Conservation (phyloP, 1,140 invertebrate genomes). For the Drosophila rhopaloa region DNA sequence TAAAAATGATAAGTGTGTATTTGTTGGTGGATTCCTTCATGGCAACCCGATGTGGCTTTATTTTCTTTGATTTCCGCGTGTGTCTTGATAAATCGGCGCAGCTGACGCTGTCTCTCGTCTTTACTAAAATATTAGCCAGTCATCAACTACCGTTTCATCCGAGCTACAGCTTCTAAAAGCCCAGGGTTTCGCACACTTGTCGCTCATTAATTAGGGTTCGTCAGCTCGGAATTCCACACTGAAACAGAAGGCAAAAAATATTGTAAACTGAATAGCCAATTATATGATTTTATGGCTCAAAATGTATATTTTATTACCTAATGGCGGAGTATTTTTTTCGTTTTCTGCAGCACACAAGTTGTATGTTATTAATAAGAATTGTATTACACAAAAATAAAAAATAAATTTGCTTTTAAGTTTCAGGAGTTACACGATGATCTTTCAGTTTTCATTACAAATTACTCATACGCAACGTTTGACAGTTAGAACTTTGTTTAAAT, state of each 20-base stretch:
- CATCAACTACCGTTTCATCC: constrained; percentile 56
- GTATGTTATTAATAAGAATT: too few species aligned
- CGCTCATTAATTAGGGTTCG: constrained; percentile 76
- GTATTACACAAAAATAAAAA: too few species aligned
- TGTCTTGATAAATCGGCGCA: constrained; percentile 66
- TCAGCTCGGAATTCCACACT: constrained; percentile 13
- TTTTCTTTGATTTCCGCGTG: constrained; percentile 28
- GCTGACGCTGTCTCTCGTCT: constrained; percentile 43
- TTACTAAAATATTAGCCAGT: constrained; percentile 70
- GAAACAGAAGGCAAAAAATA: background rate
- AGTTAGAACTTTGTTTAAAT: too few species aligned
- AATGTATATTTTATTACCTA: too few species aligned
- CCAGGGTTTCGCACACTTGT: constrained; percentile 62
- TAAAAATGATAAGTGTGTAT: constrained; percentile 9
- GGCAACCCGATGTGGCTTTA: constrained; percentile 1
- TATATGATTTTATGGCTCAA: background rate
- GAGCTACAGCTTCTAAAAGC: constrained; percentile 47
- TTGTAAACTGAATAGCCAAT: background rate
- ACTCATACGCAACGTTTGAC: too few species aligned
- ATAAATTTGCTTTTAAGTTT: too few species aligned
- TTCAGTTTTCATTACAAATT: too few species aligned
- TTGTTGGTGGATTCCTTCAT: background rate
- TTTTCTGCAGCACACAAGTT: too few species aligned
- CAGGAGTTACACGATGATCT: too few species aligned
- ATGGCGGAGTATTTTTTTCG: too few species aligned